These are phyloP conservation scores for Crotalus helleri DNA, from an alignment of 2,113 vertebrate species.

Conservation along the genomic window DNA sequence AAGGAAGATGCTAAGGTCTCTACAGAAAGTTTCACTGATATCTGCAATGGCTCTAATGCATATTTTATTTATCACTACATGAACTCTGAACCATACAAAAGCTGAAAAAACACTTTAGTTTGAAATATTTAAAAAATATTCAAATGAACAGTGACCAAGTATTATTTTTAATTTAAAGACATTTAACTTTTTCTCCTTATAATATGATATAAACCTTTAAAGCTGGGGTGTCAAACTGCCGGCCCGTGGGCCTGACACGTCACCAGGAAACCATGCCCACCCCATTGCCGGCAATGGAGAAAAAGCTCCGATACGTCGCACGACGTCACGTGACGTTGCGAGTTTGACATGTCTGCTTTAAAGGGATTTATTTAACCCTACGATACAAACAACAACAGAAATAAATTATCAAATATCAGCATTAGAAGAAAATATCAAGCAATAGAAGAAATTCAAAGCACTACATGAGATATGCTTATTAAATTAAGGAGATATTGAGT, in stretches of 20 bases:
- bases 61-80: not conserved
- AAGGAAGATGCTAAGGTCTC: not conserved
- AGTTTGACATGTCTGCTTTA: not conserved
- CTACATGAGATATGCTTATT: not conserved
- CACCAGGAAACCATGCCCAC: no score
- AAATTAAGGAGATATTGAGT: not conserved
- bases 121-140: not conserved
- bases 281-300: no score
- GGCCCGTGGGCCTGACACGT: no score
- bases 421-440: not conserved
- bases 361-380: not conserved
- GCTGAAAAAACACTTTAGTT: not conserved
- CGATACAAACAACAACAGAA: not conserved
- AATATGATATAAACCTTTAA: not conserved
- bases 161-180: not conserved
- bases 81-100: not conserved
- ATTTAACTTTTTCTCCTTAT: not conserved
- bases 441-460: not conserved
- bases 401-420: not conserved
- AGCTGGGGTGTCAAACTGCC: not conserved
- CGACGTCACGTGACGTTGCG: no score
- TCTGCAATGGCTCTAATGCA: not conserved
- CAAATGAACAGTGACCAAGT: not conserved
- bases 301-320: no score
- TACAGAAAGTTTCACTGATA: not conserved